Conservation (phyloP, 2,888 invertebrate species). For the Noctua fimbriata region DNA sequence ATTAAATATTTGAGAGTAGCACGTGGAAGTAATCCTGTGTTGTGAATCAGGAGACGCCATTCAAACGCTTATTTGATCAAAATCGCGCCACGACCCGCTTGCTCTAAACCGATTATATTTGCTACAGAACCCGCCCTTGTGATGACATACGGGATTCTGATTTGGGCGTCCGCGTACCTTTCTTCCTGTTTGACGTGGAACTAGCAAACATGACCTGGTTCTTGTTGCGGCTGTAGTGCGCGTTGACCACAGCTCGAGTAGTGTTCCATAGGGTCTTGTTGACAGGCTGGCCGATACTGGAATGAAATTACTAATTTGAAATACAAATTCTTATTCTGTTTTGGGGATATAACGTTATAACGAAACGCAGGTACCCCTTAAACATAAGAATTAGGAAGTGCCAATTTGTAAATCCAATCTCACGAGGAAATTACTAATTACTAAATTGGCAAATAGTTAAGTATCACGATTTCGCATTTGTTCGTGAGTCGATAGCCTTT, state of each 20-base stretch:
- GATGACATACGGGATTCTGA: constrained; percentile 18
- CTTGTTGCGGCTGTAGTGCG: constrained; percentile 98
- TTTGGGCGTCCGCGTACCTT: neutral
- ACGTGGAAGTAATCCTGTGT: constrained; percentile 47
- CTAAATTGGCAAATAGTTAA: neutral
- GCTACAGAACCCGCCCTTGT: constrained; percentile 44
- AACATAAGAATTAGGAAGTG: neutral
- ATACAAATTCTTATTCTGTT: neutral
- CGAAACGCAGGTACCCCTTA: neutral
- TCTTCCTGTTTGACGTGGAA: neutral
- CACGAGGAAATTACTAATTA: constrained; percentile 3
- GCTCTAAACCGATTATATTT: constrained; percentile 67
- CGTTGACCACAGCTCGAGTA: constrained; percentile 97
- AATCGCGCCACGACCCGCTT: constrained; percentile 54
- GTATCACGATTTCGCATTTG: constrained; percentile 27
- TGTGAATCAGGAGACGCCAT: constrained; percentile 60
- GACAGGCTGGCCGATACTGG: constrained; percentile 92
- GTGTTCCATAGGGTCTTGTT: constrained; percentile 96
- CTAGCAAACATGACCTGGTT: constrained; percentile 96
- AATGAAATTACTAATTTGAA: constrained; percentile 35
- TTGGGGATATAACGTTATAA: neutral
- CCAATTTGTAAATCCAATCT: constrained; percentile 11
- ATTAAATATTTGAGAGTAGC: constrained; percentile 50
- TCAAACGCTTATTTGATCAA: constrained; percentile 67
- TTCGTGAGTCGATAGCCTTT: constrained; percentile 30